These are phyloP conservation scores for Euschistus heros DNA, from an alignment of 1,140 invertebrate genomes.

Conservation along the genomic window DNA sequence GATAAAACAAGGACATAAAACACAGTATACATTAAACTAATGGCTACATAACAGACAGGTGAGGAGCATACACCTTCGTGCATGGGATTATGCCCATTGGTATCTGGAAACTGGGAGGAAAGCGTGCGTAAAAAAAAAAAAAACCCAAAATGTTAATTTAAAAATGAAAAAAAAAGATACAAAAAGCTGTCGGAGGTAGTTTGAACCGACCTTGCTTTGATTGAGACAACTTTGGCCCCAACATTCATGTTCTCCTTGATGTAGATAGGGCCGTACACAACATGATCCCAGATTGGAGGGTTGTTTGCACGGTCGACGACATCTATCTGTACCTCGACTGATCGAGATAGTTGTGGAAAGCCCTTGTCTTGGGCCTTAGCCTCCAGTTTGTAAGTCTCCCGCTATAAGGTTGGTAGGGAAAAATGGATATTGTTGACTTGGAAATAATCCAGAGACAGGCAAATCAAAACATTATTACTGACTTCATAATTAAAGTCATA, in stretches of 20 bases:
- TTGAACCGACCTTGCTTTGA: conserved; percentile 88
- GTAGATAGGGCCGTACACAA: conserved; percentile 89
- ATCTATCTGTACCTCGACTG: conserved; percentile 93
- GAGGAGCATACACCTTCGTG: conserved; percentile 15
- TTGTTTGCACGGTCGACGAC: conserved; percentile 95
- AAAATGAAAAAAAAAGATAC: conserved; percentile 21
- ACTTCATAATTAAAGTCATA: neutral
- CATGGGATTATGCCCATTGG: neutral
- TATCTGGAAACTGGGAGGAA: conserved; percentile 3
- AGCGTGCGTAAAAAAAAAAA: conserved; percentile 23
- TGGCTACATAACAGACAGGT: neutral
- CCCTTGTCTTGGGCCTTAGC: conserved; percentile 94
- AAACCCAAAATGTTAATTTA: conserved; percentile 25
- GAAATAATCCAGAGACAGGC: neutral
- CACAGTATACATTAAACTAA: neutral
- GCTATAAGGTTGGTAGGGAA: conserved; percentile 45
- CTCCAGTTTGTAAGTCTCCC: conserved; percentile 93
- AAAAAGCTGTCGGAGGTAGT: conserved; percentile 22
- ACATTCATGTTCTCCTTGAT: conserved; percentile 94
- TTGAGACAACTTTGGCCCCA: conserved; percentile 89
- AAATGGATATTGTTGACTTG: neutral
- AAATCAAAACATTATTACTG: neutral
- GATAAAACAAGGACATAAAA: no score
- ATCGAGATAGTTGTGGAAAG: conserved; percentile 80
- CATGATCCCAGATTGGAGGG: conserved; percentile 92